A percentile compares a stretch with the other conserved stretches of the same genome.
These are phyloP conservation scores for Rallus limicola DNA, from an alignment of 2,113 vertebrate species.

Conservation along the genomic window DNA sequence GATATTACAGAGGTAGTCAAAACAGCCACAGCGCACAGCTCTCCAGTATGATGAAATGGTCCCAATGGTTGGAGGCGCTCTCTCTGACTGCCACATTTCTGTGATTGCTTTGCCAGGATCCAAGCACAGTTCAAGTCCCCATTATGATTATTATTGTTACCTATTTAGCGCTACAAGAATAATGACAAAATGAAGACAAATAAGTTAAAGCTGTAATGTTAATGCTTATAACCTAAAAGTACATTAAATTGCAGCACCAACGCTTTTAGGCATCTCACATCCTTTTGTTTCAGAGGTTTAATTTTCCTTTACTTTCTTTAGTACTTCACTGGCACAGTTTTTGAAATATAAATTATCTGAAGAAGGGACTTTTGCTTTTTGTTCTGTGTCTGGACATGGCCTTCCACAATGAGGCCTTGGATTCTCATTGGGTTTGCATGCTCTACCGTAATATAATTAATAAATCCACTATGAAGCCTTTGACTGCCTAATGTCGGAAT, in stretches of 20 bases:
- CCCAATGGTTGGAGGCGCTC: fast-evolving
- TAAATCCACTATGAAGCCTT: background rate
- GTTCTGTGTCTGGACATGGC: background rate
- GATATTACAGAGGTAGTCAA: background rate
- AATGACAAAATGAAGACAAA: background rate
- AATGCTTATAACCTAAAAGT: background rate
- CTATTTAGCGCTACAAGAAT: background rate
- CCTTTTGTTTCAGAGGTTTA: background rate
- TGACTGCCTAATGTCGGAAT: background rate
- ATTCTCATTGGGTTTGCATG: background rate
- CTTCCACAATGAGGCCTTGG: background rate
- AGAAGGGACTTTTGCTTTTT: background rate
- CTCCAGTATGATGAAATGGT: background rate
- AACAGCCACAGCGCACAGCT: background rate
- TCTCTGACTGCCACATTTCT: background rate
- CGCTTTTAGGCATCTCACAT: background rate
- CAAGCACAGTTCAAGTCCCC: background rate
- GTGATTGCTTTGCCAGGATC: background rate
- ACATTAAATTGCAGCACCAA: background rate
- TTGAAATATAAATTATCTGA: background rate
- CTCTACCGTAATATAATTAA: background rate
- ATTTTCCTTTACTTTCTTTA: background rate
- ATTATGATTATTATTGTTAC: background rate
- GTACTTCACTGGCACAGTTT: background rate
- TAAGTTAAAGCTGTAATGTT: background rate